Percentiles rank a stretch among this genome's conserved stretches.
phyloP scores from a whole-genome alignment of 1,140 invertebrate species.

The Phymastichus coffea region DNA sequence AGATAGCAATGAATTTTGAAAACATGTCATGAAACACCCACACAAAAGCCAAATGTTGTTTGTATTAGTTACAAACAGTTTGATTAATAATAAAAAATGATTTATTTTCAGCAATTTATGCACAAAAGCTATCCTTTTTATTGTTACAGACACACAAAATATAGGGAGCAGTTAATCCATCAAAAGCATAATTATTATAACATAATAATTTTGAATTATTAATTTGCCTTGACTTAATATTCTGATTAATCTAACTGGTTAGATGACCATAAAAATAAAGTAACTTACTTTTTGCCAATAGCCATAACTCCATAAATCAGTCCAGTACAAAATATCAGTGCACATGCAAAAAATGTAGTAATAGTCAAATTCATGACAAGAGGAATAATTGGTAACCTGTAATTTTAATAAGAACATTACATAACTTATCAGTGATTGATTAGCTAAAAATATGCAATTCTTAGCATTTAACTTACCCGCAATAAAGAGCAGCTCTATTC shows the following conservation, averaged over 20 bases:
- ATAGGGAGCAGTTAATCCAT: too few relatives aligned
- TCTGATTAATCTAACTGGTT: constrained; percentile 16
- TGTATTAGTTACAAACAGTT: too few relatives aligned
- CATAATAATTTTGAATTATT: not conserved
- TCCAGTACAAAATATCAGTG: constrained; percentile 84
- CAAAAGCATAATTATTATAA: not conserved
- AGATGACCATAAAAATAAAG: too few relatives aligned
- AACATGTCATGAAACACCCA: too few relatives aligned
- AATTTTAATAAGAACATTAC: constrained; percentile 32
- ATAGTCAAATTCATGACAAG: constrained; percentile 76
- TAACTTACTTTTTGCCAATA: constrained; percentile 84
- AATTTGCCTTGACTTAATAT: not conserved
- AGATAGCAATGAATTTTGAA: too few relatives aligned
- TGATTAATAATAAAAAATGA: too few relatives aligned
- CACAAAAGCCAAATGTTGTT: too few relatives aligned
- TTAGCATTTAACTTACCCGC: constrained; percentile 76
- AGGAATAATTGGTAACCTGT: constrained; percentile 74
- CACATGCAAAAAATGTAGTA: constrained; percentile 81
- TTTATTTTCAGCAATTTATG: too few relatives aligned
- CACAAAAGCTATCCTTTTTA: too few relatives aligned
- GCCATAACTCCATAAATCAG: constrained; percentile 92
- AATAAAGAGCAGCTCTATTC: constrained; percentile 86
- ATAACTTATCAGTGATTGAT: not conserved
- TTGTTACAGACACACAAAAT: too few relatives aligned
- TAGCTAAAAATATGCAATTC: not conserved